phyloP scores from a whole-genome alignment of 92 coral and sea anemone species.

The Pocillopora meandrina region DNA sequence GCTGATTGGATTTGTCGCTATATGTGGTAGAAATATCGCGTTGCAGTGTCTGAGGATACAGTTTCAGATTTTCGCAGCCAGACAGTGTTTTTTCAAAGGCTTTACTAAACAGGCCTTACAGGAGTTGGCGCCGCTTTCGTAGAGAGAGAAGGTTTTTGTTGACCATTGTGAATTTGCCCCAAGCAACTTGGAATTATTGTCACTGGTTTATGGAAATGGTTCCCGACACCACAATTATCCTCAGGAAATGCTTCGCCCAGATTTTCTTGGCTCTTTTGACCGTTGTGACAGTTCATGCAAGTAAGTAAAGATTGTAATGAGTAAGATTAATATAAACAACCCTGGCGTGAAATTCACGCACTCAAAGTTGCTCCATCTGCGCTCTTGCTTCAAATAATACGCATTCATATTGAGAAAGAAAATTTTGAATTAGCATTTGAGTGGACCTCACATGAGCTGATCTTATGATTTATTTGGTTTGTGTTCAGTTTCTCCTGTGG shows the following conservation, averaged over 20 bases:
- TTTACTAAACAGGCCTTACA: background rate
- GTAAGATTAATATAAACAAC: conserved; percentile 14
- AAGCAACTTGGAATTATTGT: background rate
- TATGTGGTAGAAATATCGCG: background rate
- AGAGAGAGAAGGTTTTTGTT: background rate
- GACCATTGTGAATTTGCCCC: background rate
- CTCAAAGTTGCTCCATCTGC: no score
- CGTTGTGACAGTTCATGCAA: background rate
- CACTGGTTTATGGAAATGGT: conserved; percentile 6
- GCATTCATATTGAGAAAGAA: background rate
- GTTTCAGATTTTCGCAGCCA: background rate
- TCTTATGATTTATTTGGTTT: background rate
- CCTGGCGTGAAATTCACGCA: background rate
- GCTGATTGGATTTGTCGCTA: background rate
- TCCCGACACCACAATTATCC: background rate
- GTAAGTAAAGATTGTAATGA: background rate
- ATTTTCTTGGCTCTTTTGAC: conserved; percentile 7
- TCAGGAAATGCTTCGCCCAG: background rate
- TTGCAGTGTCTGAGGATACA: background rate
- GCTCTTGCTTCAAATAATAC: background rate
- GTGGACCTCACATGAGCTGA: background rate
- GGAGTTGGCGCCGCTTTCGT: background rate
- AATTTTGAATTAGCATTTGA: background rate
- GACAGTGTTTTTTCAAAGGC: background rate
- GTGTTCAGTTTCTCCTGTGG: background rate